These are phyloP conservation scores for Cryptotis parvus DNA, from an alignment of 2,113 vertebrate species.

Conservation along the genomic window DNA sequence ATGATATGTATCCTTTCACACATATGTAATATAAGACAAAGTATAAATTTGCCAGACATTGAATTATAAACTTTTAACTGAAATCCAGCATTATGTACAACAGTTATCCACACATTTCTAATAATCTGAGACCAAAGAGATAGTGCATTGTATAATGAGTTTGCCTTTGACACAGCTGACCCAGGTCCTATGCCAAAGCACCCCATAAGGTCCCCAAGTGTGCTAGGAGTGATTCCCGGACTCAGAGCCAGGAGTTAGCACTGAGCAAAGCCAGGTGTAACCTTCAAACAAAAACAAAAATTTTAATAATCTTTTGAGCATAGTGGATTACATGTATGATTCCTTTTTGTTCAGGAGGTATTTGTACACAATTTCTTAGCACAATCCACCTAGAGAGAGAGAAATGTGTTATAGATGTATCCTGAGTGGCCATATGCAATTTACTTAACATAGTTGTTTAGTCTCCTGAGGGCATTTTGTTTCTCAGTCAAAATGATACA, in stretches of 20 bases:
- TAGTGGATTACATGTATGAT: not conserved
- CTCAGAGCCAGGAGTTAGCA: no score
- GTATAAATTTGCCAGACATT: not conserved
- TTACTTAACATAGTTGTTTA: not conserved
- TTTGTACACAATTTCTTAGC: conserved; percentile 31
- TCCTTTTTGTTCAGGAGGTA: not conserved
- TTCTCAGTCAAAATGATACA: conserved; percentile 24
- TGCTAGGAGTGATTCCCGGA: no score
- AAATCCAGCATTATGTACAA: not conserved
- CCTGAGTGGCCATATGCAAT: not conserved
- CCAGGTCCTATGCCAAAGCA: no score
- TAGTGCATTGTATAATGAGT: no score
- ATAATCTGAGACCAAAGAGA: not conserved
- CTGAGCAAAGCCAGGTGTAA: no score
- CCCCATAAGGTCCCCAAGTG: no score
- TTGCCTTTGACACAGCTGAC: no score
- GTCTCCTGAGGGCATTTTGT: conserved; percentile 43
- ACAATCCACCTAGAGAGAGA: not conserved
- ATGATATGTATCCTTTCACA: not conserved
- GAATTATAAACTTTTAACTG: no score
- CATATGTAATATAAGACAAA: not conserved
- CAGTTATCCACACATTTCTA: not conserved
- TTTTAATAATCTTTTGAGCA: not conserved
- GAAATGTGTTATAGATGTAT: not conserved
- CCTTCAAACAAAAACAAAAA: no score